Base-by-base conservation (phyloP, 2,888 invertebrate species). In the Diarsia brunnea region DNA sequence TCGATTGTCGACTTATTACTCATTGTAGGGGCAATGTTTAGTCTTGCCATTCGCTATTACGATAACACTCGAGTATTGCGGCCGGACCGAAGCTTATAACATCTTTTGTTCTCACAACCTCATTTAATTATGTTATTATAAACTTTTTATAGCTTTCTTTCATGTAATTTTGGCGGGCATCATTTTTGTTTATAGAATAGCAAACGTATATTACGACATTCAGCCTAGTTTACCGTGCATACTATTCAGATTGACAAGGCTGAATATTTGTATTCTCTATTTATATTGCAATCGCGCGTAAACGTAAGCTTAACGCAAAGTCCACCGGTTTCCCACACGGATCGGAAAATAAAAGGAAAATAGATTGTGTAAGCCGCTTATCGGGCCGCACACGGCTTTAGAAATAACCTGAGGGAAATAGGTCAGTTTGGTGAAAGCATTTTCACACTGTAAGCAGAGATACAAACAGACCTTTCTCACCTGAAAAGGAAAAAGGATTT, bases 21-120 rank as follows among this genome's bases (percentile, higher is more conserved):
- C 87, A 88, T 86, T 87, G 84, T 86, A 81, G 78, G 82, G 78
- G 81, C 86, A 86, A 86, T 88, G 86, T 87, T 87, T 88, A 82
- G 87, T 87, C 84, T 87, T 84, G 76, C 81, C 78, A 82, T 75
- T 80, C 58, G 80, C 76, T 78, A 73, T 77, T 77, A 66, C 87
- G 88, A 88, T 88, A 87, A 88, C 75, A 73, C 72, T 38, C 53
- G 77, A 79, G 73, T 74, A 76, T 75, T 65, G 71, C 71, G 78
- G 68, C 63, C 75, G 51, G 66, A 69, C 75, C 67, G 31, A 45
- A 75, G 83, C 79, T 84, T 87, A 88, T 79, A 78, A 78, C 60
- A 73, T 76, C 87, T 84, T 87, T 87, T 88, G 89, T 88, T 88
- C 84, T 79, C 68, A 74, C 66, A 74, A 81, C 80, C 75, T 21